These are phyloP conservation scores for Ooceraea biroi DNA, from an alignment of 1,140 invertebrate species.

Conservation along the genomic window DNA sequence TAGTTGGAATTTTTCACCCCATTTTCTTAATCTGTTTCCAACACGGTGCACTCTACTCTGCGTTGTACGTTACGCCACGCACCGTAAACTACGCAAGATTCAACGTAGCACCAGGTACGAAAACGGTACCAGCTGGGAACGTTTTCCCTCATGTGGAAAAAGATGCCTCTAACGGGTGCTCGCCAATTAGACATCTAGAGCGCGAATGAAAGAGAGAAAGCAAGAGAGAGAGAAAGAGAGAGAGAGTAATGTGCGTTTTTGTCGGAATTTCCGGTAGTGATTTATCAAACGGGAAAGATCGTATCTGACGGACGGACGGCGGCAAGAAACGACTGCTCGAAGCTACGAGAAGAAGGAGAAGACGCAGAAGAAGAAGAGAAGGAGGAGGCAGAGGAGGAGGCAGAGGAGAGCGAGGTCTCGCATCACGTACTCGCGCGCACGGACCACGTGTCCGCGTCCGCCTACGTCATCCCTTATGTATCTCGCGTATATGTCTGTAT, in stretches of 20 bases:
- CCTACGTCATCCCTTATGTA: conserved; percentile 21
- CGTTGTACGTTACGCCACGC: too few species aligned
- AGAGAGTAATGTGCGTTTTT: conserved; percentile 80
- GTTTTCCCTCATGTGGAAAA: conserved; percentile 37
- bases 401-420: conserved; percentile 48
- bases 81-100: not conserved
- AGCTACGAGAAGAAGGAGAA: conserved; percentile 55
- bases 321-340: conserved; percentile 79
- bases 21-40: too few species aligned
- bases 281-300: conserved; percentile 86
- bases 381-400: conserved; percentile 54
- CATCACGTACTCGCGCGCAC: conserved; percentile 35
- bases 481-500: not conserved
- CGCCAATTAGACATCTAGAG: conserved; percentile 83
- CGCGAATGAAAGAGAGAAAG: conserved; percentile 67
- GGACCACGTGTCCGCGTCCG: conserved; percentile 51
- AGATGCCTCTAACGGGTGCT: conserved; percentile 54
- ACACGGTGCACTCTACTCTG: too few species aligned
- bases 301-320: conserved; percentile 76
- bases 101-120: not conserved
- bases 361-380: conserved; percentile 57
- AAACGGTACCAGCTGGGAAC: not conserved
- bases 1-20: too few species aligned
- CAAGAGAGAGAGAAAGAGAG: conserved; percentile 67
- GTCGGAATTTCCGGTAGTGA: conserved; percentile 84